A percentile compares a stretch with the other conserved stretches of the same genome.
Conservation (phyloP, 2,113 vertebrate species). For the Oncorhynchus gorbuscha region DNA sequence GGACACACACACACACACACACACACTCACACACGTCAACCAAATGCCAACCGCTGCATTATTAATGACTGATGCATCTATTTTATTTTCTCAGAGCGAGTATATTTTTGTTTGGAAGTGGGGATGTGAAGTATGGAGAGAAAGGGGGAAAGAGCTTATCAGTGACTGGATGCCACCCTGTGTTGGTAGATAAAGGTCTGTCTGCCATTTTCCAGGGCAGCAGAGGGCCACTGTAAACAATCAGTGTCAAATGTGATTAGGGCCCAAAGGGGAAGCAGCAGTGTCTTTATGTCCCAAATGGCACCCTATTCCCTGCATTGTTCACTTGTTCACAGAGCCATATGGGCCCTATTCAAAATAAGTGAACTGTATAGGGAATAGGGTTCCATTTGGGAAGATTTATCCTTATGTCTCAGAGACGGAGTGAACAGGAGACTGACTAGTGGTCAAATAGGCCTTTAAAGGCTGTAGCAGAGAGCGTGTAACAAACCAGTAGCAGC, state of each 20-base stretch:
- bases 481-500: too few relatives aligned
- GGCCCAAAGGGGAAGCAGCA: too few relatives aligned
- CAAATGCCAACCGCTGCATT: constrained; percentile 64
- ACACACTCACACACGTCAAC: constrained; percentile 29
- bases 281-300: too few relatives aligned
- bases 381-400: too few relatives aligned
- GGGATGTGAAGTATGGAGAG: not conserved
- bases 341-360: too few relatives aligned
- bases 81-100: not conserved
- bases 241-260: constrained; percentile 28
- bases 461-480: not conserved
- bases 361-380: too few relatives aligned
- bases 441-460: not conserved
- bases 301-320: too few relatives aligned
- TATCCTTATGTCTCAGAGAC: constrained; percentile 2
- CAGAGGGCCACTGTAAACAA: constrained; percentile 35
- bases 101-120: not conserved
- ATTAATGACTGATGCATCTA: constrained; percentile 25
- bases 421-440: not conserved
- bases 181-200: constrained; percentile 15
- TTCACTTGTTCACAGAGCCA: too few relatives aligned
- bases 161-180: constrained; percentile 16
- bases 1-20: constrained; percentile 9
- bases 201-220: constrained; percentile 46
- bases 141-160: constrained; percentile 9